Base-by-base conservation (phyloP, 2,113 vertebrate genomes). In the Orthochromis indermauri region DNA sequence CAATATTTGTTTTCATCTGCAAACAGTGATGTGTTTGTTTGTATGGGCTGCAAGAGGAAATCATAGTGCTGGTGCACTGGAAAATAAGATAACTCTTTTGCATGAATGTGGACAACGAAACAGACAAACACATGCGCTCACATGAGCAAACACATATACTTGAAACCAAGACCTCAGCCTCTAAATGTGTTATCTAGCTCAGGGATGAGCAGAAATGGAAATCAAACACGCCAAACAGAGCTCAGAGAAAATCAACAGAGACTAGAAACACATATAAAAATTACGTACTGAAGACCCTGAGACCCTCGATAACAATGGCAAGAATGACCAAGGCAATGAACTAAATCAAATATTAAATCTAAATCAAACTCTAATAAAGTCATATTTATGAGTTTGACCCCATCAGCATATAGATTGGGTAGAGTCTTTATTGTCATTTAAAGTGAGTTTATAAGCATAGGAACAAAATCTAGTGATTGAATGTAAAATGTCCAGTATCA, bases 1-100 rank as follows among this genome's bases (percentile, higher is more conserved):
- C 94, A 95, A 94, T 95, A 95, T 96, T 96, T 96, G 95, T 94
- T 95, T 95, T 93, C 92, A 91, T 95, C 92, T 88, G 89, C 92
- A 96, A 94, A 95, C 93, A 92, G 73, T 35, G 31, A 24, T 91
- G 84, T 90, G 93, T 94, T 95, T 96, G 93, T 95, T 92, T 94
- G 93, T 90, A 82, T 81, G 85, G 82, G 88, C 83, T 88, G 91
- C 86, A 87, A 91, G 80, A 93, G 45, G 82, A 81, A 87, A 86
- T 85, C 49, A 68, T 26, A 71, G 66, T 28, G 57, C 66, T 16
- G 87, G 35, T 28, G 80, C 82, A 83, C 21, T 68, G 90, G 91
- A 95, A 94, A 93, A 94, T 86, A 92, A 88, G 85, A 91, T 81
- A 80, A 90, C 87, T 94, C 82, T 85, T 76, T 85, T 92, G 91